phyloP scores from a whole-genome alignment of 2,113 vertebrate genomes.

The Podilymbus podiceps region DNA sequence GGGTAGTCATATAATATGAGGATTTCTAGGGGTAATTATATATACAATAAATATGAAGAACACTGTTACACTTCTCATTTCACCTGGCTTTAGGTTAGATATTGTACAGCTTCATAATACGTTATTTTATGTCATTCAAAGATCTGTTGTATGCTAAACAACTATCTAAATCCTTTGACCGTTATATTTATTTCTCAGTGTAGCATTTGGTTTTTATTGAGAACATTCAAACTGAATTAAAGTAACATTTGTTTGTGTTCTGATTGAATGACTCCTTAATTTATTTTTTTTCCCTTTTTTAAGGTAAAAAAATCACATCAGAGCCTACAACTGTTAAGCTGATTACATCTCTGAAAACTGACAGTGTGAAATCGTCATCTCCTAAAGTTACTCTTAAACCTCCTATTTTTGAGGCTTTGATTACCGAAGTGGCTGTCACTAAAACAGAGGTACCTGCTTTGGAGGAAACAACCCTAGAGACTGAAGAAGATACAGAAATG shows the following conservation, averaged over 20 bases:
- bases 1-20: background rate
- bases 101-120: background rate
- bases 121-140: background rate
- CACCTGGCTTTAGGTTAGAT: background rate
- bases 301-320: conserved; percentile 76
- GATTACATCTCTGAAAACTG: conserved; percentile 67
- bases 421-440: conserved; percentile 48
- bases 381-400: conserved; percentile 41
- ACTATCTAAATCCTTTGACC: background rate
- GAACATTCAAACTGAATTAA: background rate
- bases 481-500: conserved; percentile 36
- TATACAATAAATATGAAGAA: background rate
- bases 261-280: conserved; percentile 63
- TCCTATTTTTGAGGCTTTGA: background rate
- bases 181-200: background rate
- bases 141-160: background rate
- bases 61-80: background rate
- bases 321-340: conserved; percentile 69
- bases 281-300: conserved; percentile 31
- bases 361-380: conserved; percentile 33
- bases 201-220: background rate
- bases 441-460: conserved; percentile 14
- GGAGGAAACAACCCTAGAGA: conserved; percentile 47
- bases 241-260: background rate
- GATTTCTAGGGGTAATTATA: background rate